Conservation (phyloP, 92 coral and sea anemone genomes). For the Siderastrea siderea region DNA sequence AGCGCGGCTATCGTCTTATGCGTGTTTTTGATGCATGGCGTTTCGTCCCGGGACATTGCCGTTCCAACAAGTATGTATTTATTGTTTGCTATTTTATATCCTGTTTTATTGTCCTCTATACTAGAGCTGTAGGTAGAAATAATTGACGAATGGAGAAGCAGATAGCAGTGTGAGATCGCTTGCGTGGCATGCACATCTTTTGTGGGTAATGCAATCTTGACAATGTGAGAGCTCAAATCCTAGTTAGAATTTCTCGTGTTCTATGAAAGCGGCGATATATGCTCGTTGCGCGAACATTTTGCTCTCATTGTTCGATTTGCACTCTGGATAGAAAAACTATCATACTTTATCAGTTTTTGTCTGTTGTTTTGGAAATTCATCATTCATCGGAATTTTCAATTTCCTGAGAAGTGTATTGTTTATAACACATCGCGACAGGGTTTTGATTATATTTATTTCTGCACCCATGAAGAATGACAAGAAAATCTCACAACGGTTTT, state of each 20-base stretch:
- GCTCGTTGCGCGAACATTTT: not conserved
- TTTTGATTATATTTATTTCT: constrained; percentile 2
- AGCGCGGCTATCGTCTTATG: constrained; percentile 72
- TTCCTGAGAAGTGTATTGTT: not conserved
- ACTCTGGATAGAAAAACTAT: not conserved
- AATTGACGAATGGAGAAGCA: not conserved
- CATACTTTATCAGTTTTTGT: not conserved
- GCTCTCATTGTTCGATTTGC: not conserved
- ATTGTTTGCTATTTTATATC: not conserved
- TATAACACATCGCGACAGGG: constrained; percentile 13
- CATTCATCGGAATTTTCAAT: not conserved
- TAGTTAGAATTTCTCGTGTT: not conserved
- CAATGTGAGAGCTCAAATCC: not conserved
- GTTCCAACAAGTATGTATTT: constrained; percentile 62
- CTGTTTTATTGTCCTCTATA: constrained; percentile 11
- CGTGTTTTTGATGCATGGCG: constrained; percentile 79
- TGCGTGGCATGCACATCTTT: not conserved
- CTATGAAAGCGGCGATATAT: constrained; percentile 8
- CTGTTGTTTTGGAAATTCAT: not conserved
- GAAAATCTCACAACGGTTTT: not conserved
- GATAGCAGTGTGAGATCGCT: not conserved
- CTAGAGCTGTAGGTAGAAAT: constrained; percentile 2
- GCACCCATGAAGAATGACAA: not conserved
- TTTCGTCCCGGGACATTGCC: constrained; percentile 90
- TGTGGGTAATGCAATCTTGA: constrained; percentile 36